Percentiles rank a stretch among this genome's conserved stretches.
These are phyloP conservation scores for Schizopygopsis pylzovi DNA, from an alignment of 2,797 vertebrate species.

Conservation along the genomic window DNA sequence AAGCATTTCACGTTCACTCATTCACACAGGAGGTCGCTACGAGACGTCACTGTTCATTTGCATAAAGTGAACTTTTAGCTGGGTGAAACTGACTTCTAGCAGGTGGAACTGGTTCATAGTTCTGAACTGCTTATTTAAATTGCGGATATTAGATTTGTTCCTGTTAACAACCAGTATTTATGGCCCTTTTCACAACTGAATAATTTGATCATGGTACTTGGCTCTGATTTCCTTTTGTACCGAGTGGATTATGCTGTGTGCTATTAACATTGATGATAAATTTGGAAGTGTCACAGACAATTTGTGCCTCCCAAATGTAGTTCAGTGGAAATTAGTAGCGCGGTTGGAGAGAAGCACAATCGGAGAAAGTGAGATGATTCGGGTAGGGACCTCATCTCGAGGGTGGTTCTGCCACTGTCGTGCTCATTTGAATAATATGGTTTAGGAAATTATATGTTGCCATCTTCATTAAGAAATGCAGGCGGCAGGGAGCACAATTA, in stretches of 20 bases:
- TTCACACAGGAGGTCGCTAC: not conserved
- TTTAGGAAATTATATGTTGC: constrained; percentile 57
- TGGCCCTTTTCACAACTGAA: constrained; percentile 38
- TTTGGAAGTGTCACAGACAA: constrained; percentile 45
- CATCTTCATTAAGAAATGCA: constrained; percentile 58
- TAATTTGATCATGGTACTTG: constrained; percentile 45
- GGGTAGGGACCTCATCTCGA: constrained; percentile 40
- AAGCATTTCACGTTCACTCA: too few relatives aligned
- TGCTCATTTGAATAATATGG: constrained; percentile 51
- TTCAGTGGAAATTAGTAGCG: constrained; percentile 31
- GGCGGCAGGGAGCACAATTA: constrained; percentile 52
- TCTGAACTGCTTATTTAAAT: not conserved
- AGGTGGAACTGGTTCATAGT: not conserved
- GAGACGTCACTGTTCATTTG: not conserved
- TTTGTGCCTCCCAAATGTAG: constrained; percentile 33
- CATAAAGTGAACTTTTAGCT: not conserved
- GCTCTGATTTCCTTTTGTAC: constrained; percentile 29
- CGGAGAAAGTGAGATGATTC: constrained; percentile 36
- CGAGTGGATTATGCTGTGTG: not conserved
- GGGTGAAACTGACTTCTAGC: constrained; percentile 3
- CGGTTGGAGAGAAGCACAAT: constrained; percentile 32
- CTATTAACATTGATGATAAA: constrained; percentile 41
- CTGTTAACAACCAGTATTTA: constrained; percentile 45
- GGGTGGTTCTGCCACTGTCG: constrained; percentile 48
- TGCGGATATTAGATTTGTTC: constrained; percentile 21